Percentiles rank a stretch among this genome's conserved stretches.
phyloP scores from a whole-genome alignment of 2,797 vertebrate genomes.

The Limosa lapponica region DNA sequence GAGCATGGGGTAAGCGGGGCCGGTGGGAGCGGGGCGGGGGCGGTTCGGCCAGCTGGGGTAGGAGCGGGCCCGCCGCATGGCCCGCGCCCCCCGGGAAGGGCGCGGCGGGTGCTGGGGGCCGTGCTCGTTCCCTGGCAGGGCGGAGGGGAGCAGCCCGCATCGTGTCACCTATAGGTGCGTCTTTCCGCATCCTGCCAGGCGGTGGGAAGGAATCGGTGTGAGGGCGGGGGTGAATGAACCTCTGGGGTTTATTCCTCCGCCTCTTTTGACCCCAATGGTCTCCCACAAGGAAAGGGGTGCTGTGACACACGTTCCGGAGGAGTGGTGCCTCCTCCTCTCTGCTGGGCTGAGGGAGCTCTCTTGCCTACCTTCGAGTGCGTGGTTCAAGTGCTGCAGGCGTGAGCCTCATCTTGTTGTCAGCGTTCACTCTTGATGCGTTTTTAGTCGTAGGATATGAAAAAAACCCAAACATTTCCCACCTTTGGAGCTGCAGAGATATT shows the following conservation, averaged over 20 bases:
- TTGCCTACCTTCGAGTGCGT: accelerated
- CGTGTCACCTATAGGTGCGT: accelerated
- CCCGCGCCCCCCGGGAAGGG: neutral
- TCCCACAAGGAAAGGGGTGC: neutral
- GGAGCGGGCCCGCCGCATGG: neutral
- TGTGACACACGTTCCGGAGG: accelerated
- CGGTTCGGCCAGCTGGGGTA: too few relatives aligned
- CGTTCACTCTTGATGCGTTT: neutral
- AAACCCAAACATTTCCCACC: neutral
- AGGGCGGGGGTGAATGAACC: accelerated
- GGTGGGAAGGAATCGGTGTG: too few relatives aligned
- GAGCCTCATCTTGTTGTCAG: neutral
- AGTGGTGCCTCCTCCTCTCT: neutral
- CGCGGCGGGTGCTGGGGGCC: neutral
- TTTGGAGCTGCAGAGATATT: neutral
- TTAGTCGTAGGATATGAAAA: neutral
- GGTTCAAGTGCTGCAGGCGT: accelerated
- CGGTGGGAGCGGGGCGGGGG: neutral
- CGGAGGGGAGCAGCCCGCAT: neutral
- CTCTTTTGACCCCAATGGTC: accelerated
- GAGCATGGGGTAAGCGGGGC: slow-evolving; percentile 13
- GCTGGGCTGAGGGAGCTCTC: neutral
- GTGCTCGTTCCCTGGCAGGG: accelerated
- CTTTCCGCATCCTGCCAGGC: accelerated
- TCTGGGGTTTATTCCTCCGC: neutral